Evolutionary conservation across 2,888 invertebrate species (phyloP), one percentile per base, ranked within the genome.

Genomic region (Rhingia campestris): DNA sequence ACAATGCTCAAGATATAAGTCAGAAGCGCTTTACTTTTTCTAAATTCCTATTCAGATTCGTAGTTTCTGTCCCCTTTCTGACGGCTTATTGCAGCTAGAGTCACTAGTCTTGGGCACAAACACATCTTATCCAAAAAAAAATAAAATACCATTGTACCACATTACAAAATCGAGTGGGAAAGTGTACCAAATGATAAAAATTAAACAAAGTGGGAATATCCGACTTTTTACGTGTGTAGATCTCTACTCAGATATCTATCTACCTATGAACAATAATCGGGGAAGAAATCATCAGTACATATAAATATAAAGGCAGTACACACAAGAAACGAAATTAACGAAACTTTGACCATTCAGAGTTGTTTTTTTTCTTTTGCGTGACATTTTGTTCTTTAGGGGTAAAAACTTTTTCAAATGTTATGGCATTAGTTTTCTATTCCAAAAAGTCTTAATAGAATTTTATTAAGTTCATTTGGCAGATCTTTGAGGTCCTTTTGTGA

Each of bases 361-460:
- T 47, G 41, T 22, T 66, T 53, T 51, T 64, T 61, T 32, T 45
- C 59, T 53, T 51, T 64, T 61, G 63, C 22, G 14, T 45, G 32
- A 45, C 45, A 54, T 61, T 41, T 49, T 22, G 22, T 22, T 72
- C 43, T 72, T 69, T 69, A 49, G 59, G 39, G 54, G 30, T n/a
- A 9, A 69, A 82, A 82, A 73, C 30, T 84, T 77, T 74, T 66
- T 70, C 79, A 84, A 80, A 84, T 80, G 79, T 84, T 84, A 79
- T 80, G 79, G 59, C 79, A 79, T 66, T 80, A 79, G 84, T 84
- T 84, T 80, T 14, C 59, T 79, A 41, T 80, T 75, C 22, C 61
- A 49, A 35, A 79, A 80, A 74, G 66, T 79, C 79, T 53, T 75
- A 80, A 70, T 66, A 80, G 73, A 80, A 84, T 74, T 84, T 80